Evolutionary conservation across 1,140 invertebrate species (phyloP).

Genomic region (Mesaphorura yosii): DNA sequence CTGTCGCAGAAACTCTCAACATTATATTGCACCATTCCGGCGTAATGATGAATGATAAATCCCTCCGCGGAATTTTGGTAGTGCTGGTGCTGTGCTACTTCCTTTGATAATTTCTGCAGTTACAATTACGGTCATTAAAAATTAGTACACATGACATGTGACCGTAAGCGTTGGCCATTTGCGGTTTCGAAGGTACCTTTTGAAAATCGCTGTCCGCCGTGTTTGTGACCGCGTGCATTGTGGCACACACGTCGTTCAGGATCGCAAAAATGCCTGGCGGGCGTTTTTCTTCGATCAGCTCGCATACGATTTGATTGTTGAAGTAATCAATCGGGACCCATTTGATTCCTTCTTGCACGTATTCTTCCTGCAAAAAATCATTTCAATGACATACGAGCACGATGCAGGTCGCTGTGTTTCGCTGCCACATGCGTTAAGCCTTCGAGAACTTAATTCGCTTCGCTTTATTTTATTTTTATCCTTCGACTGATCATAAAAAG

Average conservation of each 20-base stretch:
- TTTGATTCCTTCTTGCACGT: slow-evolving; percentile 56
- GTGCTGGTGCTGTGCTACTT: slow-evolving; percentile 48
- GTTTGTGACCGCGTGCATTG: slow-evolving; percentile 56
- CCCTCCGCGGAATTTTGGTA: slow-evolving; percentile 48
- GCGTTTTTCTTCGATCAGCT: slow-evolving; percentile 50
- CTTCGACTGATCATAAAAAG: too few relatives aligned
- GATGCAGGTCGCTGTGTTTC: too few relatives aligned
- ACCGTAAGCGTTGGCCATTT: not conserved
- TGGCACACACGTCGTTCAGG: slow-evolving; percentile 62
- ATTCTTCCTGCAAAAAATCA: slow-evolving; percentile 48
- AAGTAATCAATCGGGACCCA: slow-evolving; percentile 67
- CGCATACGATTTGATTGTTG: slow-evolving; percentile 59
- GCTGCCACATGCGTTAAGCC: not conserved
- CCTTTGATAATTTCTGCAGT: slow-evolving; percentile 46
- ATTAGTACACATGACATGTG: not conserved
- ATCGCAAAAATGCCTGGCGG: slow-evolving; percentile 53
- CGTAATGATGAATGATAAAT: slow-evolving; percentile 61
- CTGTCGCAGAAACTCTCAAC: slow-evolving; percentile 63
- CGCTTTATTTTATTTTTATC: too few relatives aligned
- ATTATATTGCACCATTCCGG: slow-evolving; percentile 57
- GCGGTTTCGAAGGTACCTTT: slow-evolving; percentile 37
- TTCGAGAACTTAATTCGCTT: too few relatives aligned
- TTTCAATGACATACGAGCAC: too few relatives aligned
- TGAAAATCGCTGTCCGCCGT: slow-evolving; percentile 51
- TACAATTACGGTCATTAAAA: not conserved